Percentiles rank a stretch among this genome's conserved stretches.
Conservation (phyloP, 2,113 vertebrate species). For the Scartelaos histophorus region DNA sequence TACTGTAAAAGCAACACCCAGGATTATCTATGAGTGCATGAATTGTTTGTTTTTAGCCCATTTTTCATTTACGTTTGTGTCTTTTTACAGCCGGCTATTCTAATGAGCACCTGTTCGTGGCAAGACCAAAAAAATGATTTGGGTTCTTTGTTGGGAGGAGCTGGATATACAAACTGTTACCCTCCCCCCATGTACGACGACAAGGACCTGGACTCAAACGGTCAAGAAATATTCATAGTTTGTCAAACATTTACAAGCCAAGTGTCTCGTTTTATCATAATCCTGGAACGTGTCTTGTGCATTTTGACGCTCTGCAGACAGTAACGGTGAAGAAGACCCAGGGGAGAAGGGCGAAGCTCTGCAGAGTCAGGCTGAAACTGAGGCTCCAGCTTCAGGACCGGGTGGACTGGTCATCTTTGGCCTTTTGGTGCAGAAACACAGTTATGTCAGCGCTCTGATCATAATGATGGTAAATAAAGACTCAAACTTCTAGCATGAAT, state of each 20-base stretch:
- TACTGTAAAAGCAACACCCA: not conserved
- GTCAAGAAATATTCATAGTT: slow-evolving; percentile 37
- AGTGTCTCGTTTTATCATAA: not conserved
- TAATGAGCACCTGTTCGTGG: slow-evolving; percentile 58
- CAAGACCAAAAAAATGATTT: slow-evolving; percentile 46
- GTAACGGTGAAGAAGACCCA: slow-evolving; percentile 23
- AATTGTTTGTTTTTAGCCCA: too few species aligned
- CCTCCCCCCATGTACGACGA: slow-evolving; percentile 54
- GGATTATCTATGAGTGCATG: too few species aligned
- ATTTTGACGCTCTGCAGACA: slow-evolving; percentile 21
- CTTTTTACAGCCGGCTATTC: slow-evolving; percentile 58
- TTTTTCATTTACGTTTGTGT: not conserved
- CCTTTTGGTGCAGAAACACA: slow-evolving; percentile 79
- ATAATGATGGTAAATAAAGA: slow-evolving; percentile 79
- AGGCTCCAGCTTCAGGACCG: slow-evolving; percentile 39
- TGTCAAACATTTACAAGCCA: not conserved
- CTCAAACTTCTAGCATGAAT: not conserved
- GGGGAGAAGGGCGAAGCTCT: slow-evolving; percentile 38
- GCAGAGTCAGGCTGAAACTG: slow-evolving; percentile 34
- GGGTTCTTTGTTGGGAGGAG: slow-evolving; percentile 55
- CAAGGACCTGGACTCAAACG: slow-evolving; percentile 42
- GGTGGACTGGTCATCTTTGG: slow-evolving; percentile 69
- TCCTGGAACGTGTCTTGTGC: not conserved
- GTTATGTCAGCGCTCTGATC: slow-evolving; percentile 80
- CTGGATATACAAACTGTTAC: slow-evolving; percentile 58